Conservation (phyloP, 1,140 invertebrate species). For the Drosophila kepulauana region DNA sequence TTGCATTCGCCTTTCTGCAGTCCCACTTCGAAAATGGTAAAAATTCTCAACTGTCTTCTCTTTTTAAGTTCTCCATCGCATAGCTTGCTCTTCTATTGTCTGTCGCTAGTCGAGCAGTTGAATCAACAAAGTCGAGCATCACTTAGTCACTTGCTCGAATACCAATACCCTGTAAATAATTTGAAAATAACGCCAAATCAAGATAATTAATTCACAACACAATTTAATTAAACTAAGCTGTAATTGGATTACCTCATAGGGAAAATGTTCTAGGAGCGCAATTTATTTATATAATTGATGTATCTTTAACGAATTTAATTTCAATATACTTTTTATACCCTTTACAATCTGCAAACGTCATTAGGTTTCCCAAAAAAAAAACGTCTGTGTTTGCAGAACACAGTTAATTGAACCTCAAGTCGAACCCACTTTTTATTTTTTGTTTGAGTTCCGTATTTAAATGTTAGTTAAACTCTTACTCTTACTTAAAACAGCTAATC, state of each 20-base stretch:
- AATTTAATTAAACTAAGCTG: background rate
- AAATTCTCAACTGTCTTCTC: background rate
- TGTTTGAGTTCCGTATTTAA: background rate
- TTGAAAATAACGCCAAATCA: background rate
- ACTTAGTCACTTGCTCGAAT: conserved; percentile 2
- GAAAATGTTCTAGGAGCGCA: too few species aligned
- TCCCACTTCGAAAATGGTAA: background rate
- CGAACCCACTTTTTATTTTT: background rate
- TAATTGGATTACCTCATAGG: background rate
- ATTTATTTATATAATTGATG: background rate
- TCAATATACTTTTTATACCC: too few species aligned
- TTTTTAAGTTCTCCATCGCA: background rate
- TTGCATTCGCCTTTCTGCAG: background rate
- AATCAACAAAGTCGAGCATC: background rate
- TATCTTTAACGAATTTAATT: background rate
- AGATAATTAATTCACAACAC: background rate
- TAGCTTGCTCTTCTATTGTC: background rate
- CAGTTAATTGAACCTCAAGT: conserved; percentile 17
- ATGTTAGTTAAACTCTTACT: conserved; percentile 1
- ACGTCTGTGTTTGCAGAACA: conserved; percentile 10
- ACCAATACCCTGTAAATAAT: conserved; percentile 4
- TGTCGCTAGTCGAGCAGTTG: background rate
- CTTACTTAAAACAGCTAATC: background rate
- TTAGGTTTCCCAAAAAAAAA: conserved; percentile 4
- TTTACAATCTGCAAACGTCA: conserved; percentile 1